phyloP scores from a whole-genome alignment of 2,888 invertebrate genomes.

The Rhodophaea formosa region DNA sequence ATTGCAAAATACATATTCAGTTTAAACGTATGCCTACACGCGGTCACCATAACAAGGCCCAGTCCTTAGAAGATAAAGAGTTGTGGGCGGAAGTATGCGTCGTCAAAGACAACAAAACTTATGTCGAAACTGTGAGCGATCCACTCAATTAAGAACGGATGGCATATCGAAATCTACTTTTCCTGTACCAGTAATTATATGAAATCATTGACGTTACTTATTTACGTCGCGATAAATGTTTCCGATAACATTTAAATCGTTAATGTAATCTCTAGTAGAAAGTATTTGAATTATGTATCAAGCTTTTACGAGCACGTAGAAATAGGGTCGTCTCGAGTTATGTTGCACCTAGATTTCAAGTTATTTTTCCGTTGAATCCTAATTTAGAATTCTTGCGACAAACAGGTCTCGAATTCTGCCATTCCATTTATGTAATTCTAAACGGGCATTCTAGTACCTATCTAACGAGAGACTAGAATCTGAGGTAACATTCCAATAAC shows the following conservation, averaged over 20 bases:
- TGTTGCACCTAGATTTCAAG: conserved; percentile 9
- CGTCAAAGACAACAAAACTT: conserved; percentile 28
- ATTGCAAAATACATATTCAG: conserved; percentile 47
- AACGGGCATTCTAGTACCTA: conserved; percentile 21
- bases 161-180: conserved; percentile 3
- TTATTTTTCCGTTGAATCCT: conserved; percentile 31
- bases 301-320: conserved; percentile 6
- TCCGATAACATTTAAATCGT: conserved; percentile 16
- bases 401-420: conserved; percentile 36
- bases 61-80: conserved; percentile 51
- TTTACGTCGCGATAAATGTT: conserved; percentile 12
- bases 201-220: conserved; percentile 1
- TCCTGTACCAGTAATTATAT: neutral
- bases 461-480: neutral
- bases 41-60: conserved; percentile 60
- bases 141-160: neutral
- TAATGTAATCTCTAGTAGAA: conserved; percentile 13
- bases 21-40: conserved; percentile 52
- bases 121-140: conserved; percentile 39
- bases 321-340: neutral
- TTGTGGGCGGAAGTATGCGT: conserved; percentile 70
- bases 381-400: conserved; percentile 45
- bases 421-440: conserved; percentile 39
- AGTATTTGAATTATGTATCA: conserved; percentile 9
- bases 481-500: neutral